Conservation (phyloP, 2,113 vertebrate species). For the Sylvietta virens region DNA sequence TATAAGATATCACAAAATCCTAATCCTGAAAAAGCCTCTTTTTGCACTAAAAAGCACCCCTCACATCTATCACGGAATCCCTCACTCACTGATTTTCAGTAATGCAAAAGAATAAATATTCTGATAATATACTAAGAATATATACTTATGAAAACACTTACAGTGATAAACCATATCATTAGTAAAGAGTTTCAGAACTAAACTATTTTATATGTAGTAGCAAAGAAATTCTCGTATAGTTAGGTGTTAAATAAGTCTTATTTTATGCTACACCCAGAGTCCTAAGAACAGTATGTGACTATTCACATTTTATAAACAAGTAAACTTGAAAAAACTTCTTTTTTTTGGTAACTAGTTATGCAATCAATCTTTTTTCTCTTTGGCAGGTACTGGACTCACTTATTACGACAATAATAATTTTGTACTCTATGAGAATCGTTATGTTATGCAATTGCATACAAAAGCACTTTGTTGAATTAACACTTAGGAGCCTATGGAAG, state of each 20-base stretch:
- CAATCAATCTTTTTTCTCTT: background rate
- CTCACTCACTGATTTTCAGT: background rate
- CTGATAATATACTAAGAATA: background rate
- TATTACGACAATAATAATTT: background rate
- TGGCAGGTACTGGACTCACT: background rate
- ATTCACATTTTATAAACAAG: background rate
- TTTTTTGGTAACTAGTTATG: background rate
- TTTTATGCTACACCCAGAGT: background rate
- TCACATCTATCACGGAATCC: background rate
- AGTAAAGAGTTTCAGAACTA: background rate
- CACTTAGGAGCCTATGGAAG: background rate
- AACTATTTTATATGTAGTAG: background rate
- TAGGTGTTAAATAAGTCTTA: background rate
- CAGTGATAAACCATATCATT: background rate
- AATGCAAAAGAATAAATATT: background rate
- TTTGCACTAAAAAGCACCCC: background rate
- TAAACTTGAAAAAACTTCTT: too few species aligned
- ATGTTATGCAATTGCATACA: background rate
- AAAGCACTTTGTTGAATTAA: background rate
- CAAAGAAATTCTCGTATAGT: background rate
- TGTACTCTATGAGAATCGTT: background rate
- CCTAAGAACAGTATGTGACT: background rate
- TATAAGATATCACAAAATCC: background rate
- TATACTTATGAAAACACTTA: background rate
- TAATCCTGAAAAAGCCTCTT: background rate